These are phyloP conservation scores for Eumerus sabulonum DNA, from an alignment of 2,888 invertebrate genomes.

Conservation along the genomic window DNA sequence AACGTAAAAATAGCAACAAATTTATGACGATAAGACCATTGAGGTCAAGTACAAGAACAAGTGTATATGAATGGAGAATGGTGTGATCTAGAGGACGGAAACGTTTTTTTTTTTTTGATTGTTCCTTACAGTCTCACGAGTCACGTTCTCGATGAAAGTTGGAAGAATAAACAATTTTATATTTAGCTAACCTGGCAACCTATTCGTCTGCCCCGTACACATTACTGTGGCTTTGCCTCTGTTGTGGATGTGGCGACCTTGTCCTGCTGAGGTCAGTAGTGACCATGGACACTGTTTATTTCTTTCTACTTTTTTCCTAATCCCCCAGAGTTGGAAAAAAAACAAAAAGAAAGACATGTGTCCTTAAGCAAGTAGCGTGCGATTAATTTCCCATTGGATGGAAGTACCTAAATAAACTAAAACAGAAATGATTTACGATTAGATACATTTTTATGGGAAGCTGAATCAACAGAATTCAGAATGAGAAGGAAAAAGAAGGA, in stretches of 20 bases:
- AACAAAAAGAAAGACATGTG: neutral
- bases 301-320: conserved; percentile 15
- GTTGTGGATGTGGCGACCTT: conserved; percentile 31
- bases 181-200: conserved; percentile 32
- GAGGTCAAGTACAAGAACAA: conserved; percentile 54
- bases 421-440: no score
- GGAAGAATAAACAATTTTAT: conserved; percentile 41
- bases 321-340: no score
- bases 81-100: conserved; percentile 20
- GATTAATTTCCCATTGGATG: conserved; percentile 7
- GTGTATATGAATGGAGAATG: conserved; percentile 15
- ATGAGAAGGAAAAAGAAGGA: no score
- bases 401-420: no score
- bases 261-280: conserved; percentile 61
- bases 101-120: neutral
- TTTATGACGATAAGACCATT: conserved; percentile 46
- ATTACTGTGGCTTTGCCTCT: no score
- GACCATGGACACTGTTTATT: conserved; percentile 18
- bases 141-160: conserved; percentile 14
- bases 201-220: no score
- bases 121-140: neutral
- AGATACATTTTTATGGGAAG: no score
- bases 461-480: no score
- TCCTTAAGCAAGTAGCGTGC: conserved; percentile 36
- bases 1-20: conserved; percentile 40